A percentile compares a stretch with the other conserved stretches of the same genome.
phyloP scores from a whole-genome alignment of 2,113 vertebrate species.

The Oryzias melastigma region DNA sequence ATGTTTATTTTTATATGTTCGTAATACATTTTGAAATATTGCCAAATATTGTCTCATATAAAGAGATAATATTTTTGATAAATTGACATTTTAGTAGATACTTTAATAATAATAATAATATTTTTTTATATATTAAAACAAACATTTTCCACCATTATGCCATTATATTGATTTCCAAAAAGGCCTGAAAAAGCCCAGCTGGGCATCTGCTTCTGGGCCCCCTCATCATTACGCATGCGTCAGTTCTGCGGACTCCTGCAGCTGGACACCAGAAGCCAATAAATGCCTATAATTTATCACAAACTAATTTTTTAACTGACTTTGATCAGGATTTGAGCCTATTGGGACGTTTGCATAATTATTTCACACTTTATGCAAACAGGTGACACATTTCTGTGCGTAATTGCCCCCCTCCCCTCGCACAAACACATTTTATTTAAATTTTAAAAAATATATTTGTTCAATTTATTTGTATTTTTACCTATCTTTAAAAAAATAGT shows the following conservation, averaged over 20 bases:
- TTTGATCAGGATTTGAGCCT: too few relatives aligned
- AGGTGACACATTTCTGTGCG: too few relatives aligned
- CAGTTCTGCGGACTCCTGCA: slow-evolving; percentile 66
- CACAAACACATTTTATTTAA: too few relatives aligned
- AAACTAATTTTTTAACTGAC: too few relatives aligned
- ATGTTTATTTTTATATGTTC: neutral
- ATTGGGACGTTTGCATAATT: too few relatives aligned
- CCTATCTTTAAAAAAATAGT: too few relatives aligned
- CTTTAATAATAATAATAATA: neutral
- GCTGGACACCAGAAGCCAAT: slow-evolving; percentile 38
- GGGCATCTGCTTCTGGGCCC: slow-evolving; percentile 77
- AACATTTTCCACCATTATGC: slow-evolving; percentile 79
- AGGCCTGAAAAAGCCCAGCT: slow-evolving; percentile 84
- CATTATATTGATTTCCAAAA: slow-evolving; percentile 88
- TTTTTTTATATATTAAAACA: neutral
- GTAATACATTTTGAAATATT: neutral
- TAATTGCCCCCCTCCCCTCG: too few relatives aligned
- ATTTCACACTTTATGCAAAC: too few relatives aligned
- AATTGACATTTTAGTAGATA: too few relatives aligned
- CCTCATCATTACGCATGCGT: slow-evolving; percentile 81
- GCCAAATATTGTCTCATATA: neutral
- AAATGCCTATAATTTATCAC: too few relatives aligned
- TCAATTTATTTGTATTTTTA: too few relatives aligned
- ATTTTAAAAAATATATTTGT: too few relatives aligned
- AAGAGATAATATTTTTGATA: neutral